A percentile compares a stretch with the other conserved stretches of the same genome.
Conservation (phyloP, 2,888 invertebrate genomes). For the Dasypolia templi region DNA sequence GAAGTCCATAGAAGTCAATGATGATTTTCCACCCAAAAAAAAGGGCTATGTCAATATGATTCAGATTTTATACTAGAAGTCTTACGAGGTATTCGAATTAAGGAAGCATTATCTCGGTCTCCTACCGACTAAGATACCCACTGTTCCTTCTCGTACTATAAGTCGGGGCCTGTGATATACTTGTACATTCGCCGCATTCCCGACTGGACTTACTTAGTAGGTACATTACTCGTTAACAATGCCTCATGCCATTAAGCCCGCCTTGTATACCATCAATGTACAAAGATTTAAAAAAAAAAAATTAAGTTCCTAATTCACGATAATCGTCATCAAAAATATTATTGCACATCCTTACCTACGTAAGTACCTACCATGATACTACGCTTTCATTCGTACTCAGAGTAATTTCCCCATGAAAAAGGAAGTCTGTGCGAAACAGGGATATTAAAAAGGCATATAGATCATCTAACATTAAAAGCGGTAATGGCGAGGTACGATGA, state of each 20-base stretch:
- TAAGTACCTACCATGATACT: neutral
- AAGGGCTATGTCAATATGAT: neutral
- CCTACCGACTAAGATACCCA: too few species aligned
- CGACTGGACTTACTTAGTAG: too few species aligned
- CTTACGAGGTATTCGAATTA: too few species aligned
- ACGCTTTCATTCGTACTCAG: slow-evolving; percentile 1
- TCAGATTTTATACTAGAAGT: neutral
- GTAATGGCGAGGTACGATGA: neutral
- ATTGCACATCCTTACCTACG: slow-evolving; percentile 7
- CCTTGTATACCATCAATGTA: neutral
- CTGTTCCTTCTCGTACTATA: too few species aligned
- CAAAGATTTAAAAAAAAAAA: slow-evolving; percentile 11
- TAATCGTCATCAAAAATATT: slow-evolving; percentile 32
- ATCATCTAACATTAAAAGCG: slow-evolving; percentile 42
- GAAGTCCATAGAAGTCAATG: too few species aligned
- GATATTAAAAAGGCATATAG: slow-evolving; percentile 52
- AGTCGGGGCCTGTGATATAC: too few species aligned
- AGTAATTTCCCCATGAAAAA: slow-evolving; percentile 28
- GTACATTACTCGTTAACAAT: neutral
- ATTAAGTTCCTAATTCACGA: slow-evolving; percentile 8
- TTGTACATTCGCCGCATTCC: too few species aligned
- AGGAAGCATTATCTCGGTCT: too few species aligned
- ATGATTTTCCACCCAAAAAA: too few species aligned
- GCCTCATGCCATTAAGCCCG: neutral
- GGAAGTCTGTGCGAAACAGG: slow-evolving; percentile 47